phyloP scores from a whole-genome alignment of 1,140 invertebrate species.

The Odontomachus brunneus region DNA sequence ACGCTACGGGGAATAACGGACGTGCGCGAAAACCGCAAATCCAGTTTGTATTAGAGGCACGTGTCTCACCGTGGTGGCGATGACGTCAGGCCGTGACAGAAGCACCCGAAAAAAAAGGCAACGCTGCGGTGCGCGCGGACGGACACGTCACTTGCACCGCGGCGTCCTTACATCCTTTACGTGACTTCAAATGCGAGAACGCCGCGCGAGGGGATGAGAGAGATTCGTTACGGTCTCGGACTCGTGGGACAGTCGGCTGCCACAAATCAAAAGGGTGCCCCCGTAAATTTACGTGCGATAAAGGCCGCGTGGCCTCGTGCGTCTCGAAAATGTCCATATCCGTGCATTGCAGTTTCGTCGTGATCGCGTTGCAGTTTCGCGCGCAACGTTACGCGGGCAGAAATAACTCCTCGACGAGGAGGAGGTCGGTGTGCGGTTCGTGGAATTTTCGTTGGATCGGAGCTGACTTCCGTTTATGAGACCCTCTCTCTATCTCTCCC shows the following conservation, averaged over 20 bases:
- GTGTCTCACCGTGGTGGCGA: conserved; percentile 55
- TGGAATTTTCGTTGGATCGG: conserved; percentile 43
- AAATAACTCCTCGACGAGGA: conserved; percentile 33
- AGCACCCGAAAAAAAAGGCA: conserved; percentile 61
- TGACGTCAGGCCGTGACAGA: conserved; percentile 69
- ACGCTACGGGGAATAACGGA: conserved; percentile 65
- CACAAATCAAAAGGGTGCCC: conserved; percentile 39
- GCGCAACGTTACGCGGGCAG: neutral
- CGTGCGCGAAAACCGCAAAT: conserved; percentile 69
- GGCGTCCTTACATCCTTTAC: conserved; percentile 5
- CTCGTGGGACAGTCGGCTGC: neutral
- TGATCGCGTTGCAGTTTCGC: conserved; percentile 35
- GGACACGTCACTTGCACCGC: conserved; percentile 58
- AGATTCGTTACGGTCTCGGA: too few species aligned
- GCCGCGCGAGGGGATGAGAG: neutral
- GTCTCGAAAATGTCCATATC: conserved; percentile 46
- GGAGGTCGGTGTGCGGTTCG: conserved; percentile 1
- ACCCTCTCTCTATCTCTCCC: too few species aligned
- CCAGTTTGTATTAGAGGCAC: conserved; percentile 71
- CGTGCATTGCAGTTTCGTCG: neutral
- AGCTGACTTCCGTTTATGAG: conserved; percentile 48
- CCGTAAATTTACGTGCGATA: conserved; percentile 31
- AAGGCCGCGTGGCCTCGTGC: conserved; percentile 23
- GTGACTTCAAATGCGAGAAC: conserved; percentile 1
- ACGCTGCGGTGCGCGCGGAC: neutral